phyloP scores from a whole-genome alignment of 2,888 invertebrate species.

The Abrostola triplasia region DNA sequence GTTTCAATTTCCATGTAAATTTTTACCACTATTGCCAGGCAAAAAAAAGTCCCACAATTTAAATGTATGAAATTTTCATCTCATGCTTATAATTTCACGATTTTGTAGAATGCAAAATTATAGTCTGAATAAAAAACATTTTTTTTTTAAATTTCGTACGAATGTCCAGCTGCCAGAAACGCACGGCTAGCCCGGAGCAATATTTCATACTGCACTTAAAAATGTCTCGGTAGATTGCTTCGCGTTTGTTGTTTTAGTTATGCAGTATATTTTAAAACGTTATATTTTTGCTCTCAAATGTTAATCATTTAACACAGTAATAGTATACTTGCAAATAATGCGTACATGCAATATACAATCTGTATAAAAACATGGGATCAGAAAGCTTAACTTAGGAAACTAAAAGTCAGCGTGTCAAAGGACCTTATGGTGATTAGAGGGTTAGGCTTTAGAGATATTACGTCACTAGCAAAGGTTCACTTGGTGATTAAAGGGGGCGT shows the following conservation, averaged over 20 bases:
- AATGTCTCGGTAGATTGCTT: slow-evolving; percentile 50
- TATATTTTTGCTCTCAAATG: not conserved
- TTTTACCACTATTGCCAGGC: too few species aligned
- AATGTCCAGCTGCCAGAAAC: slow-evolving; percentile 42
- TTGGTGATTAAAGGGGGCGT: slow-evolving; percentile 65
- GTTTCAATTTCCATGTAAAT: slow-evolving; percentile 8
- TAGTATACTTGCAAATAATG: slow-evolving; percentile 8
- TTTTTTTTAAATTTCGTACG: slow-evolving; percentile 17
- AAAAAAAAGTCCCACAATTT: too few species aligned
- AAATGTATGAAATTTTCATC: too few species aligned
- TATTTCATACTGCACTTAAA: slow-evolving; percentile 64
- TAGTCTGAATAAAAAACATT: slow-evolving; percentile 12
- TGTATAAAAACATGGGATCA: slow-evolving; percentile 8
- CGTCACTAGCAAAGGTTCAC: slow-evolving; percentile 55
- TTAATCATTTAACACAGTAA: not conserved
- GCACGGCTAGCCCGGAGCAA: slow-evolving; percentile 54
- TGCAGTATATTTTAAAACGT: not conserved
- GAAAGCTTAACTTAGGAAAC: slow-evolving; percentile 15
- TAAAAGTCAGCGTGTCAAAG: slow-evolving; percentile 40
- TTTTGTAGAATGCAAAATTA: not conserved
- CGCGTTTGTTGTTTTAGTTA: slow-evolving; percentile 41
- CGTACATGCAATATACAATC: slow-evolving; percentile 3
- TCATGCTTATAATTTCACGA: too few species aligned
- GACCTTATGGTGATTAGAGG: slow-evolving; percentile 56
- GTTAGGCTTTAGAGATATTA: slow-evolving; percentile 58